Percentiles rank a stretch among this genome's conserved stretches.
Conservation (phyloP, 2,888 invertebrate genomes). For the Polietes domitor region DNA sequence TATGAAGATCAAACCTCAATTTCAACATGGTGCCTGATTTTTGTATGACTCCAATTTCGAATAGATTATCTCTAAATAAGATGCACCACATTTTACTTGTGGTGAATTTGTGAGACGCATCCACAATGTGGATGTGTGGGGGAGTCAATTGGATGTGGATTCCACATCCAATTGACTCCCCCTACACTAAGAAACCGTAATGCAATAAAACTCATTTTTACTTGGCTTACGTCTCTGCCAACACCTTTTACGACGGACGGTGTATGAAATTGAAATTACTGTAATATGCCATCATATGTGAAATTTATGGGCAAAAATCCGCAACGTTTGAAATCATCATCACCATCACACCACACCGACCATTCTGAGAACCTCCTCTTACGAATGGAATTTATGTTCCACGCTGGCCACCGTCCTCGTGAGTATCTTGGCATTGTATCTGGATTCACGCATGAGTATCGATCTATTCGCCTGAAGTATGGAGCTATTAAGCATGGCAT, state of each 20-base stretch:
- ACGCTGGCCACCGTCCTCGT: background rate
- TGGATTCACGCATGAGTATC: background rate
- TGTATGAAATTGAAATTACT: slow-evolving; percentile 26
- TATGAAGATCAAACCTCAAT: too few species aligned
- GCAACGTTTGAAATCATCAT: background rate
- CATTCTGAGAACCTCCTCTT: background rate
- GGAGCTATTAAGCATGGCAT: slow-evolving; percentile 7
- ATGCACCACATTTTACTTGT: too few species aligned
- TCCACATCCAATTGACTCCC: too few species aligned
- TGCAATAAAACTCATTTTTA: background rate
- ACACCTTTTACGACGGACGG: background rate
- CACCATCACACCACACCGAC: background rate
- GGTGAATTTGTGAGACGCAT: too few species aligned
- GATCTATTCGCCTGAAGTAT: background rate
- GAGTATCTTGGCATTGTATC: slow-evolving; percentile 1
- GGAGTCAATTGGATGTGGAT: too few species aligned
- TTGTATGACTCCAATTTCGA: too few species aligned
- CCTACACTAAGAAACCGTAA: background rate
- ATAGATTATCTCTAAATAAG: too few species aligned
- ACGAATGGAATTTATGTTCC: slow-evolving; percentile 7
- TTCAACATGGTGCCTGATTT: too few species aligned
- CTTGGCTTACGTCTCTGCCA: background rate
- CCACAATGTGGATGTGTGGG: too few species aligned
- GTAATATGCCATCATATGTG: slow-evolving; percentile 15
- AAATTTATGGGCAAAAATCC: slow-evolving; percentile 6